Percentiles rank a stretch among this genome's conserved stretches.
Conservation (phyloP, 1,140 invertebrate genomes). For the Dysdera silvatica region DNA sequence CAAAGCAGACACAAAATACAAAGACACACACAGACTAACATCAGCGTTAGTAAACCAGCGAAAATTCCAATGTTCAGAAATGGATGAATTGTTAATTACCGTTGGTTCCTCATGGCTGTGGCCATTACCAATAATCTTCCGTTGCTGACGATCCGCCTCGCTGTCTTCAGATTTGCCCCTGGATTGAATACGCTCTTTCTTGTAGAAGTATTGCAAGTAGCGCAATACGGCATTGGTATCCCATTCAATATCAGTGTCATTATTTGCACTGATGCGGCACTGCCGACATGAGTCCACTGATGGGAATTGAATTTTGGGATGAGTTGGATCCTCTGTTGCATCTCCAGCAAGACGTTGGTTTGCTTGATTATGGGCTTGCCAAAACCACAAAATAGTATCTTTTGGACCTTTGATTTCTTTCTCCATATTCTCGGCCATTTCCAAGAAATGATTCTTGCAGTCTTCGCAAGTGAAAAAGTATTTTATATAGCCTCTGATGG, state of each 20-base stretch:
- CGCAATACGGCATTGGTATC: constrained; percentile 59
- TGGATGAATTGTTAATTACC: constrained; percentile 17
- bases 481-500: constrained; percentile 81
- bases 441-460: constrained; percentile 76
- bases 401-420: constrained; percentile 58
- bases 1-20: constrained; percentile 59
- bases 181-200: constrained; percentile 46
- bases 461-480: constrained; percentile 90
- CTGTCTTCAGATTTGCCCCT: constrained; percentile 20
- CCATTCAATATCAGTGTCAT: constrained; percentile 52
- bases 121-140: too few species aligned
- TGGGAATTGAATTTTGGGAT: constrained; percentile 89
- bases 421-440: constrained; percentile 61
- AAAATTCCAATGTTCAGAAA: constrained; percentile 20
- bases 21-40: constrained; percentile 62
- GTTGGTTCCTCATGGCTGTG: too few species aligned
- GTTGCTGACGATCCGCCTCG: too few species aligned
- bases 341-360: constrained; percentile 80
- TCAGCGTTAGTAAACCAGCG: constrained; percentile 49
- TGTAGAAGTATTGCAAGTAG: constrained; percentile 69
- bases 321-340: constrained; percentile 76
- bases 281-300: constrained; percentile 55
- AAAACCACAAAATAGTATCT: constrained; percentile 83
- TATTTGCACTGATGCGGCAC: constrained; percentile 57
- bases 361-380: constrained; percentile 88